Evolutionary conservation across 2,888 invertebrate genomes (phyloP).

Genomic region (Orchesellides sinensis): DNA sequence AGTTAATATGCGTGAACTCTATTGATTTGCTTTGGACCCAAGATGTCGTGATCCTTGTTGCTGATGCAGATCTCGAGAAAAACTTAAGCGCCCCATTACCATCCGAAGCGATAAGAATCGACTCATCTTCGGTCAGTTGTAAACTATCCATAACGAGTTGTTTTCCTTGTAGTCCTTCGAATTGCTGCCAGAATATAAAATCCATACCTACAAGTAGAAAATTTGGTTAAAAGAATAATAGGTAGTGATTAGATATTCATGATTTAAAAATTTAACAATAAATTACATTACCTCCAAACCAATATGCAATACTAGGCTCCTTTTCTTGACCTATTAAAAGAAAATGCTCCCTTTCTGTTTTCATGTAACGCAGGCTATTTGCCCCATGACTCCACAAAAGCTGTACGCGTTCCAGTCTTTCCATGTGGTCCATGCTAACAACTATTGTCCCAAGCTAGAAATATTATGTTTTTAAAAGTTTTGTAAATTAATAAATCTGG

Average conservation of each 20-base stretch:
- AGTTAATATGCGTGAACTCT: not conserved
- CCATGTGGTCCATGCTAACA: slow-evolving; percentile 64
- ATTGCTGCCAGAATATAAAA: slow-evolving; percentile 69
- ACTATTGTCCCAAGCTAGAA: slow-evolving; percentile 71
- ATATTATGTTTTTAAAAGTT: slow-evolving; percentile 17
- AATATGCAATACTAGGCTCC: slow-evolving; percentile 67
- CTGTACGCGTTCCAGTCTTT: slow-evolving; percentile 71
- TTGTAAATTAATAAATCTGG: not conserved
- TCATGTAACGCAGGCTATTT: slow-evolving; percentile 58
- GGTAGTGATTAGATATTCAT: not conserved
- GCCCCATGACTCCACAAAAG: slow-evolving; percentile 71
- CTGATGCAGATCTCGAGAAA: slow-evolving; percentile 48
- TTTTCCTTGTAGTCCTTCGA: slow-evolving; percentile 63
- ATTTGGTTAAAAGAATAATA: not conserved
- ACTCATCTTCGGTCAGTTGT: slow-evolving; percentile 59
- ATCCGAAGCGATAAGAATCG: slow-evolving; percentile 51
- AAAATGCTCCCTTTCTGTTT: slow-evolving; percentile 65
- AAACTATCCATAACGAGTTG: slow-evolving; percentile 52
- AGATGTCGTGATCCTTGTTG: slow-evolving; percentile 32
- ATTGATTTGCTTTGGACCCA: slow-evolving; percentile 23
- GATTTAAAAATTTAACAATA: slow-evolving; percentile 2
- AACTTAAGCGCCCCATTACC: slow-evolving; percentile 11
- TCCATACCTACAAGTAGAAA: slow-evolving; percentile 69
- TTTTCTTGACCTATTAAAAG: slow-evolving; percentile 67
- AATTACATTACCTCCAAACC: slow-evolving; percentile 72